These are phyloP conservation scores for Philereme vetulata DNA, from an alignment of 2,888 invertebrate genomes.

Conservation along the genomic window DNA sequence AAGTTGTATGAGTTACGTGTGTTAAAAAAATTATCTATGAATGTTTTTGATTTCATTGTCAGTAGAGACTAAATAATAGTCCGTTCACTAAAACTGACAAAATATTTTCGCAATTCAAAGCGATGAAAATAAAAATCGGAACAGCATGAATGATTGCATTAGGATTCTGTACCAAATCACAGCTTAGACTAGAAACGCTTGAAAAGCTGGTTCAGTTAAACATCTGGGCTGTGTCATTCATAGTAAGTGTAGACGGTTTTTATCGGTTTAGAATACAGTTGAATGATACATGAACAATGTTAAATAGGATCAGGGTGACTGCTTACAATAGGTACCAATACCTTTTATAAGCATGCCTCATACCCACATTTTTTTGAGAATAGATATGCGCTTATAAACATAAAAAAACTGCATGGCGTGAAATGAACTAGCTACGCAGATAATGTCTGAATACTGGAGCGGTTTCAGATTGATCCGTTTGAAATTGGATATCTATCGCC, in stretches of 20 bases:
- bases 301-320: too few relatives aligned
- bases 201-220: conserved; percentile 12
- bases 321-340: too few relatives aligned
- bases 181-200: not conserved
- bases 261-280: too few relatives aligned
- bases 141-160: conserved; percentile 24
- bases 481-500: conserved; percentile 25
- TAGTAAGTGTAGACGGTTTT: too few relatives aligned
- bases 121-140: conserved; percentile 15
- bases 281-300: too few relatives aligned
- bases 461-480: conserved; percentile 26
- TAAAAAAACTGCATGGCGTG: not conserved
- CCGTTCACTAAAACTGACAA: conserved; percentile 12
- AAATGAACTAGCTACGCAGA: conserved; percentile 7
- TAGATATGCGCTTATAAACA: too few relatives aligned
- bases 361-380: too few relatives aligned
- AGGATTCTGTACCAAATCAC: conserved; percentile 18
- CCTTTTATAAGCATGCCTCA: too few relatives aligned
- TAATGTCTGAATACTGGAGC: not conserved
- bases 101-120: conserved; percentile 13
- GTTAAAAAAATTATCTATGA: too few relatives aligned
- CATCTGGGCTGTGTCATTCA: too few relatives aligned
- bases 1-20: too few relatives aligned
- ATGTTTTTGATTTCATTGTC: not conserved
- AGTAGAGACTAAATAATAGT: conserved; percentile 8